A percentile compares a stretch with the other conserved stretches of the same genome.
phyloP scores from a whole-genome alignment of 2,797 vertebrate genomes.

The Emydoidea blandingii region DNA sequence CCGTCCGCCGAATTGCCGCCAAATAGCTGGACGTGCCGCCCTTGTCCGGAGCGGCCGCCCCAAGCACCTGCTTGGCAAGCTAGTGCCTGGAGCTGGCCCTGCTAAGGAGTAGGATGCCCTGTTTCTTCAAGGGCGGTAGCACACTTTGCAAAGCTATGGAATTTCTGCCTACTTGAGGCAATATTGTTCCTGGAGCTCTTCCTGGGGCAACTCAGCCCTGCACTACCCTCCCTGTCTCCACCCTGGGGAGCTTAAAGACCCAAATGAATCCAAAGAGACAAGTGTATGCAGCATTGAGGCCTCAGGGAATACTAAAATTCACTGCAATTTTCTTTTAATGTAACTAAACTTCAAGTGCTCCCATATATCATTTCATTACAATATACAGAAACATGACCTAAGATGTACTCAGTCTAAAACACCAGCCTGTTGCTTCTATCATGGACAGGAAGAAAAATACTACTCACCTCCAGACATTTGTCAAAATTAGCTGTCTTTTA shows the following conservation, averaged over 20 bases:
- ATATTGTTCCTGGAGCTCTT: neutral
- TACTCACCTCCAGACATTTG: fast-evolving
- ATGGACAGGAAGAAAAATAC: neutral
- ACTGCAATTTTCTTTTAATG: neutral
- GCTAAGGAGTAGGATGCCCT: neutral
- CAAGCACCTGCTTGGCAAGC: too few species aligned
- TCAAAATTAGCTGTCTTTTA: neutral
- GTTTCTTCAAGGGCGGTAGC: neutral
- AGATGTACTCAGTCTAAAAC: neutral
- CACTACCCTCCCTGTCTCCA: neutral
- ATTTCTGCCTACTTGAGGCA: neutral
- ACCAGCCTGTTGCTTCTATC: neutral
- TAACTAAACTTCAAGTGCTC: neutral
- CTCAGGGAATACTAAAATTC: neutral
- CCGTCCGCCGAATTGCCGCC: too few species aligned
- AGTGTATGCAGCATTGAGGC: neutral
- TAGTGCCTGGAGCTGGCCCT: too few species aligned
- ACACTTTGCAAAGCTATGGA: neutral
- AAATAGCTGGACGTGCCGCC: too few species aligned
- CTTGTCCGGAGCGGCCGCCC: too few species aligned
- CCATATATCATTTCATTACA: neutral
- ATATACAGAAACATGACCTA: neutral
- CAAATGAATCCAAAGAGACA: neutral
- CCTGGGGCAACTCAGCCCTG: fast-evolving
- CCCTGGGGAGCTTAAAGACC: neutral